Conservation (phyloP, 2,797 vertebrate genomes). For the Anguilla megastoma region DNA sequence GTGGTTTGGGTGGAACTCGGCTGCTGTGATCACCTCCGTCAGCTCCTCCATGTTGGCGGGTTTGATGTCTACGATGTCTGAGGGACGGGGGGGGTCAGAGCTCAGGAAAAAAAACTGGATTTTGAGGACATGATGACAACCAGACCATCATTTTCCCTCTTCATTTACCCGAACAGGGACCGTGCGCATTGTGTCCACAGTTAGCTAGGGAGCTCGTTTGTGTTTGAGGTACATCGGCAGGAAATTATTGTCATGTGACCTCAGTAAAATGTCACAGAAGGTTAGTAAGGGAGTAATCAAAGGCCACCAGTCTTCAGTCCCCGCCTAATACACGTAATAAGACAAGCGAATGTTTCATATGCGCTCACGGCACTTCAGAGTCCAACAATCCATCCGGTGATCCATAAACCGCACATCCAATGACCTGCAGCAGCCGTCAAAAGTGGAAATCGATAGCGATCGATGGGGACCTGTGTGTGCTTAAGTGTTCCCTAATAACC, state of each 20-base stretch:
- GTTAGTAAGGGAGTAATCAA: not conserved
- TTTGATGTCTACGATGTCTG: constrained; percentile 96
- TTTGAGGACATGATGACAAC: not conserved
- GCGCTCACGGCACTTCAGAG: not conserved
- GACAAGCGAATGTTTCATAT: constrained; percentile 33
- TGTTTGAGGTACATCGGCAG: not conserved
- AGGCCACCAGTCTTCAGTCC: not conserved
- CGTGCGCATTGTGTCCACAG: not conserved
- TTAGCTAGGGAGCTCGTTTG: not conserved
- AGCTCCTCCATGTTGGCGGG: constrained; percentile 98
- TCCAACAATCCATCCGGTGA: constrained; percentile 34
- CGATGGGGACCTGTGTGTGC: constrained; percentile 22
- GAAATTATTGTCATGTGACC: not conserved
- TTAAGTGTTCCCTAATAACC: constrained; percentile 37
- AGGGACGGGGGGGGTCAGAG: constrained; percentile 35
- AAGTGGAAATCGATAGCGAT: constrained; percentile 41
- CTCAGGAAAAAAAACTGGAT: constrained; percentile 13
- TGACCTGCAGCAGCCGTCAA: constrained; percentile 31
- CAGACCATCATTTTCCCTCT: not conserved
- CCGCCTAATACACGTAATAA: constrained; percentile 23
- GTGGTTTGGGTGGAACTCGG: constrained; percentile 94
- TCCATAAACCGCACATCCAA: constrained; percentile 33
- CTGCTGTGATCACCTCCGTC: constrained; percentile 95
- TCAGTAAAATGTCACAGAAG: not conserved
- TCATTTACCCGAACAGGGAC: not conserved